A percentile compares a stretch with the other conserved stretches of the same genome.
Evolutionary conservation across 2,888 invertebrate genomes (phyloP).

Genomic region (Chymomyza amoena): DNA sequence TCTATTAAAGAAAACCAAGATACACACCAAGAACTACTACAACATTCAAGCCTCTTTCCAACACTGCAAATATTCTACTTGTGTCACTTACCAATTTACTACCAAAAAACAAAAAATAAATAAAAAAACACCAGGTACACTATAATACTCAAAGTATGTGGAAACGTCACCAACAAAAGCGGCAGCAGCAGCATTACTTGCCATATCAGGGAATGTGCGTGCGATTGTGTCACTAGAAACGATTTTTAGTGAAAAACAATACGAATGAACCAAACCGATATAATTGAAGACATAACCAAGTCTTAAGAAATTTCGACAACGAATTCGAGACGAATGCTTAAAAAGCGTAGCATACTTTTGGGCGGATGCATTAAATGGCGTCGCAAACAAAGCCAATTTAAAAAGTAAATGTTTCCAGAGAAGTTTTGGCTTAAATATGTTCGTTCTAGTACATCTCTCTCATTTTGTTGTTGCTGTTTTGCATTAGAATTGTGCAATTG

Average conservation of each 20-base stretch:
- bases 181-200: constrained; percentile 44
- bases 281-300: constrained; percentile 13
- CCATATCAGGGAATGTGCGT: not conserved
- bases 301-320: constrained; percentile 31
- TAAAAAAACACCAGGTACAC: constrained; percentile 19
- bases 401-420: constrained; percentile 2
- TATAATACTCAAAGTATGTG: constrained; percentile 29
- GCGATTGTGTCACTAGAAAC: constrained; percentile 55
- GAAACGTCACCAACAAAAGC: constrained; percentile 33
- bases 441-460: constrained; percentile 33
- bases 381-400: constrained; percentile 20
- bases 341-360: constrained; percentile 23
- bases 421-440: constrained; percentile 6
- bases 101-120: not conserved
- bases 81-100: constrained; percentile 37
- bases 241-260: constrained; percentile 43
- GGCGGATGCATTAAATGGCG: not conserved
- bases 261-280: constrained; percentile 24
- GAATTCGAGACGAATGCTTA: constrained; percentile 32
- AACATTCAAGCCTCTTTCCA: constrained; percentile 22
- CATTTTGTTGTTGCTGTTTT: constrained; percentile 34
- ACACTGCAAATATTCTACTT: constrained; percentile 15
- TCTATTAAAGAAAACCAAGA: constrained; percentile 7
- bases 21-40: constrained; percentile 13
- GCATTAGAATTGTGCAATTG: constrained; percentile 45